Evolutionary conservation across 2,113 vertebrate species (phyloP).

Genomic region (Mustelus asterias): DNA sequence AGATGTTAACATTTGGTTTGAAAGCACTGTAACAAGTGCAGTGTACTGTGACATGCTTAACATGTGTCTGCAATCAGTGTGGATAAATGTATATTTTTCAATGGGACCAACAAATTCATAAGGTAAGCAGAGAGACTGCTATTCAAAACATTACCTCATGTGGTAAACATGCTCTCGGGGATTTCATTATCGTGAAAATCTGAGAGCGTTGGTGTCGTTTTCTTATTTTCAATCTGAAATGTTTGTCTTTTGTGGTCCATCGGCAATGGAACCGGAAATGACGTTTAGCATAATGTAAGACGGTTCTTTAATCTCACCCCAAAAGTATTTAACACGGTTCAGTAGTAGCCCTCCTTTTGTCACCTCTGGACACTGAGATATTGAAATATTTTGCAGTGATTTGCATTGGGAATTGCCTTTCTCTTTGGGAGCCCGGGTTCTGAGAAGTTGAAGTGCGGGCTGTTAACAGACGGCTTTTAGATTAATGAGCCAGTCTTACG

Average conservation of each 20-base stretch:
- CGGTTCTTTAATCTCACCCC: slow-evolving; percentile 7
- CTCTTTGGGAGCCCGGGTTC: neutral
- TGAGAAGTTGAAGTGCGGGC: neutral
- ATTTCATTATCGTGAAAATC: slow-evolving; percentile 9
- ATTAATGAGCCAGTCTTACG: neutral
- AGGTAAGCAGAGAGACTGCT: slow-evolving; percentile 29
- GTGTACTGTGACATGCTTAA: slow-evolving; percentile 26
- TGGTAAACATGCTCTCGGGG: slow-evolving; percentile 30
- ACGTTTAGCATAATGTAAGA: slow-evolving; percentile 4
- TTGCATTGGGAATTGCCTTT: neutral
- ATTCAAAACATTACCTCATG: slow-evolving; percentile 38
- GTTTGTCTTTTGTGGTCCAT: slow-evolving; percentile 35
- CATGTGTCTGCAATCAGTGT: slow-evolving; percentile 37
- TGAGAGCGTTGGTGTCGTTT: slow-evolving; percentile 16
- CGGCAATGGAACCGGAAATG: neutral
- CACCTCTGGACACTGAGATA: neutral
- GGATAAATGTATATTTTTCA: slow-evolving; percentile 37
- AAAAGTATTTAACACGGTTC: neutral
- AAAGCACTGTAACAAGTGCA: slow-evolving; percentile 34
- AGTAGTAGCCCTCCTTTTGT: neutral
- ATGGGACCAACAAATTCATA: slow-evolving; percentile 35
- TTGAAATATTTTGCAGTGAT: neutral
- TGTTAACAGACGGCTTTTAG: neutral
- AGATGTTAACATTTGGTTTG: slow-evolving; percentile 30
- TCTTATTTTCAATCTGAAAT: slow-evolving; percentile 20